Percentiles rank a stretch among this genome's conserved stretches.
These are phyloP conservation scores for Anhinga anhinga DNA, from an alignment of 2,113 vertebrate genomes.

Conservation along the genomic window DNA sequence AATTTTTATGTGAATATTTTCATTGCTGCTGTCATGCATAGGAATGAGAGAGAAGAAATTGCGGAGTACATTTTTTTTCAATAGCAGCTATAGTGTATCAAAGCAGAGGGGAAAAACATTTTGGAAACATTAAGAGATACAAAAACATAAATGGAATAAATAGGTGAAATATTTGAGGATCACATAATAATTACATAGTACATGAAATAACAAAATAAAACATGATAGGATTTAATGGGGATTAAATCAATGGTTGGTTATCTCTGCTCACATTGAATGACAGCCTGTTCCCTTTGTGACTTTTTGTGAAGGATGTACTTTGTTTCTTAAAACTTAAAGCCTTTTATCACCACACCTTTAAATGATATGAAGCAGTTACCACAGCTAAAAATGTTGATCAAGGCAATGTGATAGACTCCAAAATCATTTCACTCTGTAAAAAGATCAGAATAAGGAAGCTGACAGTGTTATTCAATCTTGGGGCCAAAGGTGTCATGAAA, in stretches of 20 bases:
- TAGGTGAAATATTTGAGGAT: not conserved
- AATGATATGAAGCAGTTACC: not conserved
- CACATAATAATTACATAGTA: not conserved
- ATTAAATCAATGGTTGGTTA: not conserved
- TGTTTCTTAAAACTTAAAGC: not conserved
- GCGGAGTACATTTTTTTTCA: not conserved
- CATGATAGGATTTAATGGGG: not conserved
- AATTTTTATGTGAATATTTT: not conserved
- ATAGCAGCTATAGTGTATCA: not conserved
- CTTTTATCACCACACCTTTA: not conserved
- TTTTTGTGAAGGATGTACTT: not conserved
- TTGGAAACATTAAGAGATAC: not conserved
- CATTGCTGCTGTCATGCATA: not conserved
- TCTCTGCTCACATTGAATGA: not conserved
- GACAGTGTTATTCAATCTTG: not conserved
- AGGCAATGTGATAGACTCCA: not conserved
- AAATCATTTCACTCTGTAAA: not conserved
- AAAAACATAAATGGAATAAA: not conserved
- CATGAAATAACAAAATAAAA: not conserved
- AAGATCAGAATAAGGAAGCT: not conserved
- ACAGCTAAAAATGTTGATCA: not conserved
- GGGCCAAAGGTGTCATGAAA: not conserved
- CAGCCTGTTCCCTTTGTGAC: not conserved
- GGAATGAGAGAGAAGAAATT: not conserved
- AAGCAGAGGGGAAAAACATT: not conserved